phyloP scores from a whole-genome alignment of 1,140 invertebrate genomes.

The Lordiphosa mommai region DNA sequence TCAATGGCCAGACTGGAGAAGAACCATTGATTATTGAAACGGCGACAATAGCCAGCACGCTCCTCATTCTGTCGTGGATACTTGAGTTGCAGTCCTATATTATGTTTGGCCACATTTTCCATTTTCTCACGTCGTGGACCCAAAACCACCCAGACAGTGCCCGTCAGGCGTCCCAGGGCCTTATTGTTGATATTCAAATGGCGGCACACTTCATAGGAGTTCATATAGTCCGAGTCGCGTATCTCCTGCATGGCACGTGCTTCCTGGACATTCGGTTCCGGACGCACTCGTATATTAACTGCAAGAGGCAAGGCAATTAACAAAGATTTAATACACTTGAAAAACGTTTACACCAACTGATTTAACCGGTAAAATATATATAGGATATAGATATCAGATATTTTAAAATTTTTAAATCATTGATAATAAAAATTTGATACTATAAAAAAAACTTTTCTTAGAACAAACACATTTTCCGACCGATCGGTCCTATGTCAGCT shows the following conservation, averaged over 20 bases:
- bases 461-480: too few relatives aligned
- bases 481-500: too few relatives aligned
- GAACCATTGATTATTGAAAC: constrained; percentile 86
- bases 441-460: too few relatives aligned
- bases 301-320: too few relatives aligned
- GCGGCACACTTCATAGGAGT: constrained; percentile 58
- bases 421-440: too few relatives aligned
- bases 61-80: constrained; percentile 87
- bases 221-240: constrained; percentile 64
- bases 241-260: constrained; percentile 65
- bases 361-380: too few relatives aligned
- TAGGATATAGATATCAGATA: too few relatives aligned
- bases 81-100: constrained; percentile 95
- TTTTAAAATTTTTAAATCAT: too few relatives aligned
- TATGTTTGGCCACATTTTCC: constrained; percentile 83
- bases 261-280: constrained; percentile 79
- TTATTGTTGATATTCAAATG: constrained; percentile 82
- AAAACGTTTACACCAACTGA: too few relatives aligned
- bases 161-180: constrained; percentile 91
- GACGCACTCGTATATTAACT: constrained; percentile 73
- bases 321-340: too few relatives aligned
- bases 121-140: constrained; percentile 76
- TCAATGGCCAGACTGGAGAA: constrained; percentile 89
- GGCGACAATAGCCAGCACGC: constrained; percentile 90
- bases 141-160: constrained; percentile 85